These are phyloP conservation scores for Synanthedon andrenaeformis DNA, from an alignment of 2,888 invertebrate species.

Conservation along the genomic window DNA sequence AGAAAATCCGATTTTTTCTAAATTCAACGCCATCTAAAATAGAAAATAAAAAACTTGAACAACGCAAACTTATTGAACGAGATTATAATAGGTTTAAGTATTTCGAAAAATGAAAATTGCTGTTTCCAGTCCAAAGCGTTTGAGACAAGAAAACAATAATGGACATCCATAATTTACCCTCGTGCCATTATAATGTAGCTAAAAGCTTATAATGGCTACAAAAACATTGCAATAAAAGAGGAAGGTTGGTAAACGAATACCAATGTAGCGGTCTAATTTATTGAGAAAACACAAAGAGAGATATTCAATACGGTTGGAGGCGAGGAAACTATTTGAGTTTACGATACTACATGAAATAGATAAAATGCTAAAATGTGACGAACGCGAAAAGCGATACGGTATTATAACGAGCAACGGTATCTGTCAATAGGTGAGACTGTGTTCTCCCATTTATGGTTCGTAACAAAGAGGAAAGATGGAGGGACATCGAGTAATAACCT, in stretches of 20 bases:
- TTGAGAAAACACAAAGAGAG: slow-evolving; percentile 14
- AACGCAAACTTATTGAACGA: too few relatives aligned
- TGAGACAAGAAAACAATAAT: not conserved
- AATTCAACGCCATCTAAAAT: too few relatives aligned
- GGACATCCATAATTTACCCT: not conserved
- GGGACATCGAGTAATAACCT: slow-evolving; percentile 31
- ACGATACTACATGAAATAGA: slow-evolving; percentile 26
- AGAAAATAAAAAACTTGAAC: too few relatives aligned
- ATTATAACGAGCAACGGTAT: slow-evolving; percentile 46
- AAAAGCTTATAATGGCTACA: slow-evolving; percentile 1
- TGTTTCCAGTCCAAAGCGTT: not conserved
- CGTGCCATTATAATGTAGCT: slow-evolving; percentile 3
- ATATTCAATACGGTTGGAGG: slow-evolving; percentile 18
- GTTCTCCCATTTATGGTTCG: slow-evolving; percentile 22
- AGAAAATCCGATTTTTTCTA: too few relatives aligned
- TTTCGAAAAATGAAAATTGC: too few relatives aligned
- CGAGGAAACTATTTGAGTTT: slow-evolving; percentile 23
- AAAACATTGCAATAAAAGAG: slow-evolving; percentile 1
- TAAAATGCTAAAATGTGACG: slow-evolving; percentile 38
- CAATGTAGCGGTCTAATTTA: slow-evolving; percentile 16
- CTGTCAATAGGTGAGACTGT: slow-evolving; percentile 52
- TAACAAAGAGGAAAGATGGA: slow-evolving; percentile 23
- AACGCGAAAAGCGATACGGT: slow-evolving; percentile 36
- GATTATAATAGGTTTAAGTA: too few relatives aligned
- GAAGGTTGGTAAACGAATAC: slow-evolving; percentile 12